Conservation (phyloP, 2,113 vertebrate genomes). For the Etheostoma cragini region DNA sequence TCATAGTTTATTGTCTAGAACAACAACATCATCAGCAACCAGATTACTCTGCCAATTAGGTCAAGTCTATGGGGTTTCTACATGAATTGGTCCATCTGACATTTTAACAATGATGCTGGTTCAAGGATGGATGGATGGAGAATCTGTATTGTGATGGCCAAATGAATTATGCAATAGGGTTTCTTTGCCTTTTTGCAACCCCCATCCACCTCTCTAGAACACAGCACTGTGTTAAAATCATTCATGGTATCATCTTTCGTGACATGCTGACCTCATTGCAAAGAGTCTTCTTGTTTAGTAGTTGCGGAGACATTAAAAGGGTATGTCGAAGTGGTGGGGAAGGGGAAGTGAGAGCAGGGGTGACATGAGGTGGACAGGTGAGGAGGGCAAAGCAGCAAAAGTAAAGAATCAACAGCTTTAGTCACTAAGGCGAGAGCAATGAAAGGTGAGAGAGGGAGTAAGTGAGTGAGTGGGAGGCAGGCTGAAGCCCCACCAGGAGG, state of each 20-base stretch:
- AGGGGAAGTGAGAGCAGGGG: neutral
- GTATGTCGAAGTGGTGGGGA: too few relatives aligned
- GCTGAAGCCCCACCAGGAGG: constrained; percentile 7
- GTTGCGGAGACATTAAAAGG: neutral
- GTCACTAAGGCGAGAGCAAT: constrained; percentile 3
- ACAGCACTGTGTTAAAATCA: constrained; percentile 32
- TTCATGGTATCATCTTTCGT: constrained; percentile 31
- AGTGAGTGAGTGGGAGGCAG: constrained; percentile 10
- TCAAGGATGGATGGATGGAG: constrained; percentile 8
- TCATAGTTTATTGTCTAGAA: constrained; percentile 27
- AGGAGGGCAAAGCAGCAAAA: neutral
- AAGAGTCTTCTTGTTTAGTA: neutral
- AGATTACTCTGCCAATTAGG: constrained; percentile 52
- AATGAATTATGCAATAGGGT: constrained; percentile 58
- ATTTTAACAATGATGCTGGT: constrained; percentile 43
- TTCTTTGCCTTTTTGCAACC: constrained; percentile 21
- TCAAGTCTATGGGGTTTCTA: constrained; percentile 53
- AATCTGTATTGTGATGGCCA: constrained; percentile 28
- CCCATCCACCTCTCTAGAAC: constrained; percentile 11
- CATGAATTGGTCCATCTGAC: constrained; percentile 61
- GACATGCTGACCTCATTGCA: constrained; percentile 52
- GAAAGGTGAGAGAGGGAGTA: constrained; percentile 6
- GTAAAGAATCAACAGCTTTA: neutral
- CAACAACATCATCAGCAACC: constrained; percentile 23
- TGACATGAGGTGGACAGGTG: neutral